Conservation (phyloP, 2,888 invertebrate species). For the Himalopsyche japonica region DNA sequence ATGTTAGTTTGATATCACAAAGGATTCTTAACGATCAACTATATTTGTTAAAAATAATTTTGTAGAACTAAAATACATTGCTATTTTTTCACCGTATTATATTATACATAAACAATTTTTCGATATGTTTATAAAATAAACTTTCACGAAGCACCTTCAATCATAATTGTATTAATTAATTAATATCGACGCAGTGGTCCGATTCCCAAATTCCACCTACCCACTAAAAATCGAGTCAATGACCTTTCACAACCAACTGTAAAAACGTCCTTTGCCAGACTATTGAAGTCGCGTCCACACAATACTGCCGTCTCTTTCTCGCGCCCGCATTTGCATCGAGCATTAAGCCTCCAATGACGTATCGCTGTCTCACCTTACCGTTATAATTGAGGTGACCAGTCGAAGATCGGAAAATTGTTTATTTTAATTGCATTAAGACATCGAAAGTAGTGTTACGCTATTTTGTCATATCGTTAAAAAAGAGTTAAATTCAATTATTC, state of each 20-base stretch:
- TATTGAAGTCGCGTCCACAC: not conserved
- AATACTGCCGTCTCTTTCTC: slow-evolving; percentile 1
- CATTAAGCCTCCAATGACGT: not conserved
- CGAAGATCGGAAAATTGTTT: not conserved
- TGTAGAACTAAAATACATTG: too few species aligned
- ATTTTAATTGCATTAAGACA: too few species aligned
- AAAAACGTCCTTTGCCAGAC: slow-evolving; percentile 29
- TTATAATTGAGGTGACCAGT: not conserved
- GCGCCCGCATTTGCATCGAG: not conserved
- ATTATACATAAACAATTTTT: too few species aligned
- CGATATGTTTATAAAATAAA: too few species aligned
- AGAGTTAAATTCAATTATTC: too few species aligned
- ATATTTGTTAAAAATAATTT: too few species aligned
- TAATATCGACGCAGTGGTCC: slow-evolving; percentile 7
- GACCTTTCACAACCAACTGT: slow-evolving; percentile 30
- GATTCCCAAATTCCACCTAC: slow-evolving; percentile 5
- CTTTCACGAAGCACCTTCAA: too few species aligned
- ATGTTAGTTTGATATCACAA: too few species aligned
- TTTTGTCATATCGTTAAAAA: too few species aligned
- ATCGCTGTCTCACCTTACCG: slow-evolving; percentile 4
- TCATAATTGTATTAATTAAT: not conserved
- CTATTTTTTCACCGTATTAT: too few species aligned
- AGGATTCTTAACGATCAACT: too few species aligned
- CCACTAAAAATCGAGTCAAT: slow-evolving; percentile 12
- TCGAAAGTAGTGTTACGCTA: too few species aligned